These are phyloP conservation scores for Agrotis puta DNA, from an alignment of 2,888 invertebrate species.

Conservation along the genomic window DNA sequence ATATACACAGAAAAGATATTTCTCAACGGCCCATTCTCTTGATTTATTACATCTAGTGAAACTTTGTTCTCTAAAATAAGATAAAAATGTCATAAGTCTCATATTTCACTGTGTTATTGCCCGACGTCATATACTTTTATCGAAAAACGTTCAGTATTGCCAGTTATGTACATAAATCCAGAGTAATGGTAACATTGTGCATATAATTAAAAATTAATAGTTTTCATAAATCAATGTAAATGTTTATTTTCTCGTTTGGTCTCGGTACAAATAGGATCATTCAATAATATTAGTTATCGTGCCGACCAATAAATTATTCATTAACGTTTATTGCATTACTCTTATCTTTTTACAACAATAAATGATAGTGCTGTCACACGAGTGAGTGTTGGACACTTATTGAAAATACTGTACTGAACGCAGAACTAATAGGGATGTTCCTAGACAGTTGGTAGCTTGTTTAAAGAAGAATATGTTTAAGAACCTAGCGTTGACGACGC, in stretches of 20 bases:
- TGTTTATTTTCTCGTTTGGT: conserved; percentile 63
- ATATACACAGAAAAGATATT: conserved; percentile 46
- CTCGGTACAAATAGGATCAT: conserved; percentile 70
- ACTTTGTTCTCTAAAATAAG: conserved; percentile 62
- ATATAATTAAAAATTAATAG: conserved; percentile 77
- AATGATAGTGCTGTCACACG: conserved; percentile 25
- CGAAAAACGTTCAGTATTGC: conserved; percentile 56
- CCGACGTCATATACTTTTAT: conserved; percentile 68
- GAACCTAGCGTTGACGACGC: too few relatives aligned
- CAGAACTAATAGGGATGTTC: conserved; percentile 2
- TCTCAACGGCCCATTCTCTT: conserved; percentile 55
- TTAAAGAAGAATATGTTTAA: too few relatives aligned
- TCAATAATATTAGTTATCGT: conserved; percentile 68
- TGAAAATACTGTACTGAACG: conserved; percentile 14
- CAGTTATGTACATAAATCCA: conserved; percentile 64
- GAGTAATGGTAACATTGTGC: conserved; percentile 67
- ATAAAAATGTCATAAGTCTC: conserved; percentile 68
- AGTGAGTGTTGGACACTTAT: conserved; percentile 28
- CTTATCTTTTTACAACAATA: conserved; percentile 58
- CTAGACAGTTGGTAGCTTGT: neutral
- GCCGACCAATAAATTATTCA: conserved; percentile 64
- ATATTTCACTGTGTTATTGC: conserved; percentile 70
- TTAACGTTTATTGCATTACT: conserved; percentile 59
- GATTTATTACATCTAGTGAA: conserved; percentile 60
- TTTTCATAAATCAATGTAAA: conserved; percentile 75